These are phyloP conservation scores for Paramisgurnus dabryanus DNA, from an alignment of 2,113 vertebrate species.

Conservation along the genomic window DNA sequence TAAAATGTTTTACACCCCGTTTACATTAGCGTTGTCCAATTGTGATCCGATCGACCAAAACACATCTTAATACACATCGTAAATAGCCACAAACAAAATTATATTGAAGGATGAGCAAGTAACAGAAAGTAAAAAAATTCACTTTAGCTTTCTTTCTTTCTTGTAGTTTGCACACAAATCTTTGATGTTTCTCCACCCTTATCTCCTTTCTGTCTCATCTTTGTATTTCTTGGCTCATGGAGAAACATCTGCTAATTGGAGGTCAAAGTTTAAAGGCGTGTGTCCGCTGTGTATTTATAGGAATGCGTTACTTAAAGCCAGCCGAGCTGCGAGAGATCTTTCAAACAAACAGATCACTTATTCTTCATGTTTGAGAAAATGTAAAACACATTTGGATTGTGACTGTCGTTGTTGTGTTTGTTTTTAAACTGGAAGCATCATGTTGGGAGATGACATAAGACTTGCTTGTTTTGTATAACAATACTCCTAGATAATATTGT, in stretches of 20 bases:
- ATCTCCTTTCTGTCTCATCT: not conserved
- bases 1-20: no score
- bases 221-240: not conserved
- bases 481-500: not conserved
- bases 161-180: not conserved
- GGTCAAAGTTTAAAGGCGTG: not conserved
- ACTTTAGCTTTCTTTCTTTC: not conserved
- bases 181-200: not conserved
- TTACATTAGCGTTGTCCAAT: no score
- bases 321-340: no score
- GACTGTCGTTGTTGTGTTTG: not conserved
- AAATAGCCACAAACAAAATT: no score
- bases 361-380: not conserved
- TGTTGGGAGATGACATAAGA: conserved; percentile 1
- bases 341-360: no score
- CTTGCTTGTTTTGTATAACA: not conserved
- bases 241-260: not conserved
- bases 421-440: not conserved
- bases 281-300: not conserved
- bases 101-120: no score
- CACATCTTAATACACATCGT: no score
- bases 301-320: not conserved
- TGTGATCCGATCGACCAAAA: no score
- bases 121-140: no score
- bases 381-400: not conserved